phyloP scores from a whole-genome alignment of 2,113 vertebrate genomes.

The Gnathonemus echidnorhynchus region DNA sequence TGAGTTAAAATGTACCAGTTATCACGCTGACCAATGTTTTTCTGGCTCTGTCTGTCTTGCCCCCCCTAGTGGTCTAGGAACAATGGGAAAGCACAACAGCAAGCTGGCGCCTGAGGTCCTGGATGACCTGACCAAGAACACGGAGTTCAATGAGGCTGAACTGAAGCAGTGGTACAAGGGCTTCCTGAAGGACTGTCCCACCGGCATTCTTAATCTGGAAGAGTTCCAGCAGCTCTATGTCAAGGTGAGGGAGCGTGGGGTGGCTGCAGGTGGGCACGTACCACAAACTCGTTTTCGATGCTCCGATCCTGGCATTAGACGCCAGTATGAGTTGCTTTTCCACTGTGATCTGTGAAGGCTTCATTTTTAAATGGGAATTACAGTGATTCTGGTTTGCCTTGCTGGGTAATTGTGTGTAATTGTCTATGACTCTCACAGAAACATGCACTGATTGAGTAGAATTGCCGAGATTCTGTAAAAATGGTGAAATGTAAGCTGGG shows the following conservation, averaged over 20 bases:
- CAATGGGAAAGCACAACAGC: conserved; percentile 96
- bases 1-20: background rate
- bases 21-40: background rate
- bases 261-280: background rate
- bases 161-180: conserved; percentile 99
- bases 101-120: conserved; percentile 93
- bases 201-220: conserved; percentile 91
- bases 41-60: background rate
- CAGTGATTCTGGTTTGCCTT: background rate
- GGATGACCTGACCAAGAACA: conserved; percentile 90
- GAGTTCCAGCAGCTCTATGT: conserved; percentile 98
- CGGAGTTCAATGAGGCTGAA: conserved; percentile 93
- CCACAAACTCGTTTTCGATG: background rate
- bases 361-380: background rate
- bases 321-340: background rate
- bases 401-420: background rate
- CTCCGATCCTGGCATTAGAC: background rate
- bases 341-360: background rate
- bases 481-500: background rate
- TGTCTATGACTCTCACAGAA: background rate
- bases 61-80: conserved; percentile 29
- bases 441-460: background rate
- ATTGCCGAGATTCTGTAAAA: background rate
- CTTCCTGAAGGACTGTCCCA: conserved; percentile 95
- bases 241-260: conserved; percentile 62